A percentile compares a stretch with the other conserved stretches of the same genome.
Conservation (phyloP, 2,888 invertebrate genomes). For the Drosophila nigricruria region DNA sequence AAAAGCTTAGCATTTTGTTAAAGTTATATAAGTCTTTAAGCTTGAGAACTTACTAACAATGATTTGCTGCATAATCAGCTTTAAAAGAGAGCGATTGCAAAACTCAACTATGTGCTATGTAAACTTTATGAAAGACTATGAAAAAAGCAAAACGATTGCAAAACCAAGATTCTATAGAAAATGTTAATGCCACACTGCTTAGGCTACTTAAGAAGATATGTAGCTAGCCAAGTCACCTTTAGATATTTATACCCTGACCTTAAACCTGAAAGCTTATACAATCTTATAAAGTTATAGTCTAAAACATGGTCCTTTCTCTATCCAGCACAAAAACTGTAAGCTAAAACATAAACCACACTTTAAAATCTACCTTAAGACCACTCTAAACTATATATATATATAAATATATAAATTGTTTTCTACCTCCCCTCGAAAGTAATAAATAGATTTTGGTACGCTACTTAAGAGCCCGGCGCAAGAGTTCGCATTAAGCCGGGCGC, state of each 20-base stretch:
- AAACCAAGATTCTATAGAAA: not conserved
- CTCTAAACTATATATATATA: constrained; percentile 5
- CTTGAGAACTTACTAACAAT: too few species aligned
- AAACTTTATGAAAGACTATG: not conserved
- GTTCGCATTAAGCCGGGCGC: constrained; percentile 23
- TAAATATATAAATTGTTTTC: not conserved
- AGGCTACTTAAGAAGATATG: not conserved
- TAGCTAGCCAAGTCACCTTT: not conserved
- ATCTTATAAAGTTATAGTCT: not conserved
- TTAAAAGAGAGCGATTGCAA: too few species aligned
- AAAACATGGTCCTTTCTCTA: not conserved
- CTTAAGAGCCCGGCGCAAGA: constrained; percentile 15
- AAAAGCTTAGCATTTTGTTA: too few species aligned
- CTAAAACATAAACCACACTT: not conserved
- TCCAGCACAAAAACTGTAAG: too few species aligned
- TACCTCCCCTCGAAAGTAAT: constrained; percentile 7
- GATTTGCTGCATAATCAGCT: too few species aligned
- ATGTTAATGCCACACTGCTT: not conserved
- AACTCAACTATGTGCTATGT: too few species aligned
- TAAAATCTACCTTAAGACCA: not conserved
- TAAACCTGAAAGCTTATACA: not conserved
- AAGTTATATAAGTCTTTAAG: too few species aligned
- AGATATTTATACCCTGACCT: not conserved
- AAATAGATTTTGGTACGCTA: constrained; percentile 34
- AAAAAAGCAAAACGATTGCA: not conserved